Conservation (phyloP, 2,797 vertebrate genomes). For the Spheniscus humboldti region DNA sequence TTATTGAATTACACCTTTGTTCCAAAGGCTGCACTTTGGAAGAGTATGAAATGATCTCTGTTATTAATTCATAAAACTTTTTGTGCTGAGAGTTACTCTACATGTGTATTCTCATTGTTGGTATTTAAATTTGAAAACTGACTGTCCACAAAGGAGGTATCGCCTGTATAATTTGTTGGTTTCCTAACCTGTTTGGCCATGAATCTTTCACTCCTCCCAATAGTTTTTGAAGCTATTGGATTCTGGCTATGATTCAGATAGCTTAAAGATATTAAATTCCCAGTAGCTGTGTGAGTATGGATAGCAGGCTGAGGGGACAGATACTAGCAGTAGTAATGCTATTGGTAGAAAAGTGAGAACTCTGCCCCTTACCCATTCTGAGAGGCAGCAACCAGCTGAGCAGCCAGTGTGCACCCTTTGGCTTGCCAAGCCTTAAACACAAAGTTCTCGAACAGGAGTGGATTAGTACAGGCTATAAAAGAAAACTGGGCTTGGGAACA, state of each 20-base stretch:
- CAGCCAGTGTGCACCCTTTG: neutral
- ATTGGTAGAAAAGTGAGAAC: neutral
- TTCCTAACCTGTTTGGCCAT: neutral
- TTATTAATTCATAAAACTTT: neutral
- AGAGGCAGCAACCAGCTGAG: neutral
- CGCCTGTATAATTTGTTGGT: neutral
- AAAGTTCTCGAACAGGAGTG: neutral
- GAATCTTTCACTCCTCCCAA: neutral
- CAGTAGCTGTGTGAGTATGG: neutral
- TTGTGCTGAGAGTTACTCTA: neutral
- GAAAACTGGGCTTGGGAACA: neutral
- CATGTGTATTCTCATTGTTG: neutral
- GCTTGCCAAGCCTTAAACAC: neutral
- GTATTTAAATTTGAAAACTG: neutral
- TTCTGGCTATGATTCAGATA: neutral
- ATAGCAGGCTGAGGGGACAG: neutral
- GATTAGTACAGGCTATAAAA: neutral
- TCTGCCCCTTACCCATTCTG: neutral
- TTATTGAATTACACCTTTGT: constrained; percentile 8
- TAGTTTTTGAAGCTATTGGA: neutral
- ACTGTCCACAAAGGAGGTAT: neutral
- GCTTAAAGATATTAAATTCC: neutral
- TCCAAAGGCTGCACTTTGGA: neutral
- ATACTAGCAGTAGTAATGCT: neutral
- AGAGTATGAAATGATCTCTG: neutral